Base-by-base conservation (phyloP, 2,888 invertebrate genomes). In the Agrotis clavis region DNA sequence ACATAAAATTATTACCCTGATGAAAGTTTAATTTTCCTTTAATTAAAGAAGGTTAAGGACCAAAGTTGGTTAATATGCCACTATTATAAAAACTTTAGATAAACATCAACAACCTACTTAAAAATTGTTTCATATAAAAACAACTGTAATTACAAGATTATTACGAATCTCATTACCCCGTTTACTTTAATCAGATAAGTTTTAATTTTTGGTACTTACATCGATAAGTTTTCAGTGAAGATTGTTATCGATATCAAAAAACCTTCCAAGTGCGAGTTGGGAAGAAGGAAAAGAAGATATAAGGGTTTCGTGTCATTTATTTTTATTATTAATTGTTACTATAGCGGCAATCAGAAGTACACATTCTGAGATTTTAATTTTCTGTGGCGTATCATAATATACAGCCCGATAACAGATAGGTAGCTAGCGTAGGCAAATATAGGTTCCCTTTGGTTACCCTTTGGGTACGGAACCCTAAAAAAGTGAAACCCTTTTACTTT, bases 141-240 rank as follows among this genome's bases (percentile, higher is more conserved):
- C 47, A 53, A 63, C 25, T n/a, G 9, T 72, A 13, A 71, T 59
- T 30, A 21, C 1, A 13, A 18, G 9, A 57, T 68, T 16, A 47
- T 50, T 19, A 54, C 4, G 7, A 21, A 13, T 2, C n/a, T 48
- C 41, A 62, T 47, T 48, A 14, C 7, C 9, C 18, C 14, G 4
- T 41, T 25, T 41, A 18, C n/a, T 14, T 11, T 0, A 51, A 65
- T 53, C 79, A 48, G 72, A 78, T 78, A 78, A 62, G 47, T 9
- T 48, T 61, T 7, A 25, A 2, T 16, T 68, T 65, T 41, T 63
- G 53, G 25, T 25, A 25, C n/a, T n/a, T n/a, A n/a, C 1, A 35
- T 5, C 35, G 9, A 35, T 35, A 7, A 35, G 35, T 35, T 48
- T 47, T 3, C 16, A 5, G 2, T 14, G 4, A 47, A 54, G 63